Conservation (phyloP, 2,797 vertebrate species). For the Trichosurus vulpecula region DNA sequence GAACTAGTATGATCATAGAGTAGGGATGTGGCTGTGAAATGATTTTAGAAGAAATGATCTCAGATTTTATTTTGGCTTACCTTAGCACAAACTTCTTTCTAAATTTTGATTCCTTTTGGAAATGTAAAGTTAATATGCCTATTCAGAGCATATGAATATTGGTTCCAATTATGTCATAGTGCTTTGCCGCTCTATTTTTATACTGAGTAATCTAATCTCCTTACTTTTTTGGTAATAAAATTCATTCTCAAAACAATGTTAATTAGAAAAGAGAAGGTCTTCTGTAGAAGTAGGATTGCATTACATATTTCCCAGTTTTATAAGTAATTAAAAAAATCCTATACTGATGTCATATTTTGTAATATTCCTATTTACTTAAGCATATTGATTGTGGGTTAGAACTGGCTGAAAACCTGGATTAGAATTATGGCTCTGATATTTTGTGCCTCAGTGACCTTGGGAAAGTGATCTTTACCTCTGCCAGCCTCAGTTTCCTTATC, state of each 20-base stretch:
- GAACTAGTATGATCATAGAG: not conserved
- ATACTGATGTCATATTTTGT: not conserved
- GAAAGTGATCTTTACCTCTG: not conserved
- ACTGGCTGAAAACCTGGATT: not conserved
- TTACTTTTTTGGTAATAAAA: conserved; percentile 23
- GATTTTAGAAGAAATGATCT: not conserved
- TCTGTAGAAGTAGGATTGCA: conserved; percentile 29
- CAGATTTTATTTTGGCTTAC: not conserved
- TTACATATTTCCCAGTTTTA: conserved; percentile 18
- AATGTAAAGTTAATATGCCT: not conserved
- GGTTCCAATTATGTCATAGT: not conserved
- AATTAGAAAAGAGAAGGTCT: conserved; percentile 9
- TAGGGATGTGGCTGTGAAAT: not conserved
- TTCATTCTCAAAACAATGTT: conserved; percentile 11
- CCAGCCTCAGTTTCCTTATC: not conserved
- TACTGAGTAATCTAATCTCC: conserved; percentile 22
- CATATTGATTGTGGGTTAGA: not conserved
- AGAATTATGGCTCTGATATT: not conserved
- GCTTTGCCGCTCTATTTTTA: conserved; percentile 26
- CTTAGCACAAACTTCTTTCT: not conserved
- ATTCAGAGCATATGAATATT: not conserved
- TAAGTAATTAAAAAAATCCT: not conserved
- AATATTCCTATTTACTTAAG: conserved; percentile 37
- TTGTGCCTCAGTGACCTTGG: not conserved
- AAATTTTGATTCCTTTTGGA: conserved; percentile 34